Conservation (phyloP, 2,113 vertebrate genomes). For the Machaerirhynchus nigripectus region DNA sequence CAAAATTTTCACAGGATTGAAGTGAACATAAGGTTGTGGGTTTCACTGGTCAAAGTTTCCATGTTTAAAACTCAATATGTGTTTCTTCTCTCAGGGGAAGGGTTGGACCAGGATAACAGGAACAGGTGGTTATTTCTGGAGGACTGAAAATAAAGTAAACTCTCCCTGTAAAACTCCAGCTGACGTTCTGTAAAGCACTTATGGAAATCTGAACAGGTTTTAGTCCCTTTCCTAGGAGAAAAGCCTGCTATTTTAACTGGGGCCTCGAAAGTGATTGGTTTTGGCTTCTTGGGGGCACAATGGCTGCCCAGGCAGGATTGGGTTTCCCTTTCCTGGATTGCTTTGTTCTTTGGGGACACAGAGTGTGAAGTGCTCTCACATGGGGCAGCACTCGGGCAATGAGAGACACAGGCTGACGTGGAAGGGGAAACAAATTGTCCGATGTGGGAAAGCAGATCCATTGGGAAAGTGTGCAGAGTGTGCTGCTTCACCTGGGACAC, state of each 20-base stretch:
- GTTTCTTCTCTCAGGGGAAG: not conserved
- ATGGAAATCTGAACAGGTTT: not conserved
- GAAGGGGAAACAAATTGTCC: not conserved
- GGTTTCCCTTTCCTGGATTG: not conserved
- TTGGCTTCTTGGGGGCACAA: not conserved
- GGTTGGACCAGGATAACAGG: not conserved
- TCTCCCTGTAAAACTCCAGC: not conserved
- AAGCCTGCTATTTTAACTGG: not conserved
- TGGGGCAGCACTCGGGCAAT: not conserved
- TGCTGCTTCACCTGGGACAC: not conserved
- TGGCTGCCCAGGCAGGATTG: not conserved
- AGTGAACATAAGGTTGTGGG: not conserved
- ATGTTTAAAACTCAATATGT: not conserved
- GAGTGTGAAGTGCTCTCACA: not conserved
- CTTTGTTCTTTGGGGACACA: not conserved
- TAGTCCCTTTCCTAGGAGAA: not conserved
- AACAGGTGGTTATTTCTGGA: constrained; percentile 3
- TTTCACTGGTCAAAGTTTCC: not conserved
- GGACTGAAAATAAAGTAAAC: not conserved
- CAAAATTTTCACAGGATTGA: not conserved
- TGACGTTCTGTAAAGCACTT: not conserved
- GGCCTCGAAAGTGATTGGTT: not conserved
- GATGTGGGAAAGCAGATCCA: not conserved
- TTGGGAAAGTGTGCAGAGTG: not conserved
- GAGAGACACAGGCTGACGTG: not conserved